phyloP scores from a whole-genome alignment of 2,888 invertebrate species.

The Mamestra brassicae region DNA sequence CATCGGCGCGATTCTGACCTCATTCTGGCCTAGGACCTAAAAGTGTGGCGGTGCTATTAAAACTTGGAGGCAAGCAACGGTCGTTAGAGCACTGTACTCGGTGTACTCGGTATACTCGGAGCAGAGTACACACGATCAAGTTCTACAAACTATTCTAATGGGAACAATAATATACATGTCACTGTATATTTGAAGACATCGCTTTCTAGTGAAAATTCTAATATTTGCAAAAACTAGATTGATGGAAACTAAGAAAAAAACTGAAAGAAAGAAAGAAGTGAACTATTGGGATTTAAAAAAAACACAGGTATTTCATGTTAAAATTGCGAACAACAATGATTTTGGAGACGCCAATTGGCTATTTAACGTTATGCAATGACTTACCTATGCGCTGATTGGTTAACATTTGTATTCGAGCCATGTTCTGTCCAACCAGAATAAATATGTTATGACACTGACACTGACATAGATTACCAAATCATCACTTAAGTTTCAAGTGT shows the following conservation, averaged over 20 bases:
- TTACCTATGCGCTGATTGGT: neutral
- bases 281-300: too few relatives aligned
- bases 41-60: conserved; percentile 83
- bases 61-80: conserved; percentile 81
- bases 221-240: neutral
- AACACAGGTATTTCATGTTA: too few relatives aligned
- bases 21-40: conserved; percentile 79
- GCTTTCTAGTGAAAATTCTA: neutral
- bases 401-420: neutral
- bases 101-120: conserved; percentile 69
- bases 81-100: conserved; percentile 82
- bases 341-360: too few relatives aligned
- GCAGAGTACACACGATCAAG: conserved; percentile 53
- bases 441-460: neutral
- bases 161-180: conserved; percentile 59
- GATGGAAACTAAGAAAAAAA: neutral
- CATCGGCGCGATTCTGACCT: conserved; percentile 73
- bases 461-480: neutral
- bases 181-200: neutral
- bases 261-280: too few relatives aligned
- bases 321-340: too few relatives aligned
- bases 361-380: neutral
- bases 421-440: neutral
- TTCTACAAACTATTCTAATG: conserved; percentile 60
- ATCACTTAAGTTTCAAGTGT: neutral